phyloP scores from a whole-genome alignment of 2,797 vertebrate genomes.

The Poecile montanus region DNA sequence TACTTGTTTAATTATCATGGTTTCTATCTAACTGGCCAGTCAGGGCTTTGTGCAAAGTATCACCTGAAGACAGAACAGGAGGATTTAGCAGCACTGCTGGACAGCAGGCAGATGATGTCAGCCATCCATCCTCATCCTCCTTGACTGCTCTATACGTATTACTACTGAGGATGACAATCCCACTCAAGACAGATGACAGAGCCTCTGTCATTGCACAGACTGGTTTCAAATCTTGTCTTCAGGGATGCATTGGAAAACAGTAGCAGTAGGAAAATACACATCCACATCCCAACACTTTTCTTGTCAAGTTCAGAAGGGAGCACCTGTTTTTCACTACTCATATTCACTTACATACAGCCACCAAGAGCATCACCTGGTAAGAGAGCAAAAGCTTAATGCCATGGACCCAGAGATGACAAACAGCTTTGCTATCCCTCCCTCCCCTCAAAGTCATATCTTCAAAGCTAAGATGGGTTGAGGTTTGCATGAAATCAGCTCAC shows the following conservation, averaged over 20 bases:
- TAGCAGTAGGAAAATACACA: neutral
- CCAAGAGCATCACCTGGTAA: neutral
- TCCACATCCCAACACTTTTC: neutral
- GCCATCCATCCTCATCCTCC: neutral
- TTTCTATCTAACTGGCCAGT: neutral
- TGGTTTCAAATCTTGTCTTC: neutral
- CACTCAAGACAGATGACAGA: neutral
- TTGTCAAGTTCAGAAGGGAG: neutral
- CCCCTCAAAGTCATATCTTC: neutral
- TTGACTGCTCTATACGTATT: neutral
- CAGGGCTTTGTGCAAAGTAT: neutral
- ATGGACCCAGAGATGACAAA: neutral
- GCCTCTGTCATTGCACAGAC: neutral
- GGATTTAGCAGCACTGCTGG: neutral
- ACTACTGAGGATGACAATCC: neutral
- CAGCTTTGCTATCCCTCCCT: neutral
- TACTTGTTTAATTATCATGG: neutral
- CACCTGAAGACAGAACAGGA: neutral
- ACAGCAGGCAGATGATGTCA: neutral
- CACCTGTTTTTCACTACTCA: neutral
- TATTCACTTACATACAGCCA: neutral
- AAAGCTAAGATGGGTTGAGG: neutral
- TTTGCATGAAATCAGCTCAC: neutral
- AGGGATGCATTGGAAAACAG: neutral
- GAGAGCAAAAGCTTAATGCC: neutral